Percentiles rank a stretch among this genome's conserved stretches.
phyloP scores from a whole-genome alignment of 2,113 vertebrate species.

The Geococcyx californianus region DNA sequence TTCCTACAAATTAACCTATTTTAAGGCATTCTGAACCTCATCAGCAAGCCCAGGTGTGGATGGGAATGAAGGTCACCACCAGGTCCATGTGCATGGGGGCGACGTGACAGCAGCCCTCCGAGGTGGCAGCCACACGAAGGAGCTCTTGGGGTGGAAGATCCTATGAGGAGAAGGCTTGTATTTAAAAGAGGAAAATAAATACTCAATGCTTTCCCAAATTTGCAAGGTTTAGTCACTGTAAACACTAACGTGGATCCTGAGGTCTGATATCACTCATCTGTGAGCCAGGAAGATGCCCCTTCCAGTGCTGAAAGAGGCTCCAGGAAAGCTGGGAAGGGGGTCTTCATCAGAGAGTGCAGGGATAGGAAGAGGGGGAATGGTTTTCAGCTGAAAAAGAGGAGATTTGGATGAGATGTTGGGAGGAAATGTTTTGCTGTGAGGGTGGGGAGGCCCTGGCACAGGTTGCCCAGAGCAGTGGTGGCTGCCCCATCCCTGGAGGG shows the following conservation, averaged over 20 bases:
- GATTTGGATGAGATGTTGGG: too few species aligned
- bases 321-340: too few species aligned
- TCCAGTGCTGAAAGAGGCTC: too few species aligned
- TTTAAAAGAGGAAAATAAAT: background rate
- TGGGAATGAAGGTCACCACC: slow-evolving; percentile 17
- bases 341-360: too few species aligned
- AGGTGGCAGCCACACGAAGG: background rate
- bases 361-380: too few species aligned
- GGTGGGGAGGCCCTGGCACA: too few species aligned
- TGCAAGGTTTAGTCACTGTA: background rate
- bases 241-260: accelerated
- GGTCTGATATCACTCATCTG: background rate
- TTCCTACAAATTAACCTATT: slow-evolving; percentile 57
- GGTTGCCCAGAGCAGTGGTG: too few species aligned
- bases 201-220: accelerated
- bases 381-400: too few species aligned
- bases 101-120: background rate
- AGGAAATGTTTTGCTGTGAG: too few species aligned
- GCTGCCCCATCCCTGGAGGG: too few species aligned
- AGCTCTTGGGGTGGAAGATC: background rate
- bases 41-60: slow-evolving; percentile 31
- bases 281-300: background rate
- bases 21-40: slow-evolving; percentile 38
- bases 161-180: background rate
- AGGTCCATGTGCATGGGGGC: background rate